Percentiles rank a stretch among this genome's conserved stretches.
Conservation (phyloP, 2,888 invertebrate species). For the Drosophila subquinaria region DNA sequence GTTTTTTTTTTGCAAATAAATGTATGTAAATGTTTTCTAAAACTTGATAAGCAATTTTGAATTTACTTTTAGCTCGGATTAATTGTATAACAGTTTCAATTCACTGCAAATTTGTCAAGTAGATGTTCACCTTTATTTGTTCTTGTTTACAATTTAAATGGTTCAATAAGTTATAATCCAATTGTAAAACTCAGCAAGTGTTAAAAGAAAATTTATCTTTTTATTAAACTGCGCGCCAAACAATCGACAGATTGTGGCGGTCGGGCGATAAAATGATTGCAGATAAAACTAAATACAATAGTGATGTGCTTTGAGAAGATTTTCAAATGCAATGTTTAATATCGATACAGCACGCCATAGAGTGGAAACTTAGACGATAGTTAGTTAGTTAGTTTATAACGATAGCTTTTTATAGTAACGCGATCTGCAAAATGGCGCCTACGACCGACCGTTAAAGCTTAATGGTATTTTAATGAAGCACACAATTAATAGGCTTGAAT, state of each 20-base stretch:
- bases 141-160: too few relatives aligned
- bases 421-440: not conserved
- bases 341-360: not conserved
- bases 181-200: not conserved
- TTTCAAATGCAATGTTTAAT: slow-evolving; percentile 87
- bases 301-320: slow-evolving; percentile 85
- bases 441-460: not conserved
- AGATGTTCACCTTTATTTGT: too few relatives aligned
- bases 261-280: not conserved
- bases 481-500: not conserved
- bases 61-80: slow-evolving; percentile 87
- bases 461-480: not conserved
- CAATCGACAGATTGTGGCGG: not conserved
- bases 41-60: slow-evolving; percentile 87
- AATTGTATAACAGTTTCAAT: not conserved
- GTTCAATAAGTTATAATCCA: not conserved
- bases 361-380: not conserved
- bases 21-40: slow-evolving; percentile 34
- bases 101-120: not conserved
- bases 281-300: too few relatives aligned
- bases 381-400: not conserved
- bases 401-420: not conserved
- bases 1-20: slow-evolving; percentile 25
- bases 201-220: not conserved
- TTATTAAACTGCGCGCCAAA: not conserved